Evolutionary conservation across 2,113 vertebrate species (phyloP).

Genomic region (Haliaeetus leucogaster): DNA sequence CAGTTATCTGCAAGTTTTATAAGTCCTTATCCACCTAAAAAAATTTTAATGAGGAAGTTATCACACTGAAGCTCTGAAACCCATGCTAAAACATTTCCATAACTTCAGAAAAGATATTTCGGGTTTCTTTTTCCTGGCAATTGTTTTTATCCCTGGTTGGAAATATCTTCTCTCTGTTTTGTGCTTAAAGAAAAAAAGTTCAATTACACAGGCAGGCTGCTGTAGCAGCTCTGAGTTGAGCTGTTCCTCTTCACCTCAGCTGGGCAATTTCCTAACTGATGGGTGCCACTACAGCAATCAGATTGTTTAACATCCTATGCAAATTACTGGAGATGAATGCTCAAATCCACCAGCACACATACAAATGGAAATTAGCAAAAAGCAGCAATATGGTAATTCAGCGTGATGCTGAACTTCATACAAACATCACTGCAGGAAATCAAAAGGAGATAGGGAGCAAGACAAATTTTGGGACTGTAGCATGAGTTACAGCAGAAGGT

Average conservation of each 20-base stretch:
- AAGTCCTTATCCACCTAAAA: background rate
- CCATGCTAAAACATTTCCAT: background rate
- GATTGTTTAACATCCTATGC: background rate
- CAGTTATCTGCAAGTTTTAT: background rate
- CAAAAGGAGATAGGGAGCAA: background rate
- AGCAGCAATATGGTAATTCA: background rate
- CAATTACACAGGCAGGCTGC: background rate
- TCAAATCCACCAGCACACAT: background rate
- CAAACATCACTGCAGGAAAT: background rate
- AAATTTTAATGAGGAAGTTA: background rate
- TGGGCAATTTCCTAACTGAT: background rate
- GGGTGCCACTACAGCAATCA: background rate
- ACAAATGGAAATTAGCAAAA: background rate
- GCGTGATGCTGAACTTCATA: background rate
- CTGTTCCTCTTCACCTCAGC: background rate
- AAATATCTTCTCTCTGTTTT: background rate
- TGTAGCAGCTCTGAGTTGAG: background rate
- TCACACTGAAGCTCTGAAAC: background rate
- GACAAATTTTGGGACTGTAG: background rate
- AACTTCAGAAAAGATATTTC: background rate
- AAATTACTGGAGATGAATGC: background rate
- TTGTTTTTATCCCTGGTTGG: background rate
- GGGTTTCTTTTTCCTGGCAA: background rate
- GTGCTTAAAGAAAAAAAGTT: background rate
- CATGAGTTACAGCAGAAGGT: background rate